These are phyloP conservation scores for Steinernema scapterisci DNA, from an alignment of 2,888 invertebrate species.

Conservation along the genomic window DNA sequence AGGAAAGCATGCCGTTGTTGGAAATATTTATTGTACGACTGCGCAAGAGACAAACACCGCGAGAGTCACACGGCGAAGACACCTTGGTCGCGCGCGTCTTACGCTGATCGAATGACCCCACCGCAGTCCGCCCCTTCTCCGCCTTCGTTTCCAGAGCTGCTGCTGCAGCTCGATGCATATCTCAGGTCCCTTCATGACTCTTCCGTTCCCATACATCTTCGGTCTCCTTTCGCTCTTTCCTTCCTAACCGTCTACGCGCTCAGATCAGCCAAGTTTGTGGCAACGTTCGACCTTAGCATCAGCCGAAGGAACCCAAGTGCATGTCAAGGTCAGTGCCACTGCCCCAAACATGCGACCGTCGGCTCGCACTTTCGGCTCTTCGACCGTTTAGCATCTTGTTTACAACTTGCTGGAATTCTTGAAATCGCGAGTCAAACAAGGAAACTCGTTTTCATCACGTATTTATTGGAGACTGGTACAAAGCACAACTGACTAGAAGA, in stretches of 20 bases:
- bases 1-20: conserved; percentile 53
- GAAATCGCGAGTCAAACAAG: too few species aligned
- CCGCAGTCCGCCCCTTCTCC: conserved; percentile 29
- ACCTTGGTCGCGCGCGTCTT: conserved; percentile 13
- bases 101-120: conserved; percentile 17
- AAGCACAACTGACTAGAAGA: conserved; percentile 19
- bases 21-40: conserved; percentile 31
- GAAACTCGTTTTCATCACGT: background rate
- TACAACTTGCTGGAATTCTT: background rate
- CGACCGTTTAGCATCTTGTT: conserved; percentile 9
- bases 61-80: conserved; percentile 31
- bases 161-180: background rate
- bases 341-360: background rate
- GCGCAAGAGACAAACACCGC: conserved; percentile 12
- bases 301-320: conserved; percentile 15
- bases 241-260: background rate
- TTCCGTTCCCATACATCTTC: conserved; percentile 8
- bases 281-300: conserved; percentile 1
- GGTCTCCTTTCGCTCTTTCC: background rate
- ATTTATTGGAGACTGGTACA: conserved; percentile 19
- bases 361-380: background rate
- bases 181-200: conserved; percentile 3
- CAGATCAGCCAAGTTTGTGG: background rate
- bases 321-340: conserved; percentile 19
- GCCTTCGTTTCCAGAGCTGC: conserved; percentile 23